Conservation (phyloP, 2,888 invertebrate genomes). For the Melolontha melolontha region DNA sequence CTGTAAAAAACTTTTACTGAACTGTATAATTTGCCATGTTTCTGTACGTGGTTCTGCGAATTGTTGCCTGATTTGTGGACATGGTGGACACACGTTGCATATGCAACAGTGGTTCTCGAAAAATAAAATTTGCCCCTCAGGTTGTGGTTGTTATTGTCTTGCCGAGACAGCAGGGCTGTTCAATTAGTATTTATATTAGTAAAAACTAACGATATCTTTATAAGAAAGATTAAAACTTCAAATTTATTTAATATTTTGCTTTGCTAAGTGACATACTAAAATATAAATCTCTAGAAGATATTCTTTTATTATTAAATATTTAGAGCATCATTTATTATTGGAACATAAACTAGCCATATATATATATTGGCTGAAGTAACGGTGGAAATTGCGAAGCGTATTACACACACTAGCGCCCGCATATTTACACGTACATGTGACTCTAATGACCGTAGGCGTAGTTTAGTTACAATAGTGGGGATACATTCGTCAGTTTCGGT, state of each 20-base stretch:
- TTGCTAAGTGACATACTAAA: too few relatives aligned
- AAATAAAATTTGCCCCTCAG: constrained; percentile 86
- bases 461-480: too few relatives aligned
- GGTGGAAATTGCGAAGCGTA: too few relatives aligned
- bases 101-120: constrained; percentile 85
- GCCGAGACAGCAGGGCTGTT: constrained; percentile 74
- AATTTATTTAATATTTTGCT: not conserved
- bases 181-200: constrained; percentile 69
- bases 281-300: too few relatives aligned
- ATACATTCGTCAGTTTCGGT: too few relatives aligned
- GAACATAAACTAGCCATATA: too few relatives aligned
- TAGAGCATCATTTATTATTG: too few relatives aligned
- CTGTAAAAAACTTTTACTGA: constrained; percentile 81
- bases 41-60: constrained; percentile 87
- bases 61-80: constrained; percentile 91
- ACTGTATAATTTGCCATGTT: constrained; percentile 87
- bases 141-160: constrained; percentile 92
- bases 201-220: constrained; percentile 74
- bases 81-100: constrained; percentile 91
- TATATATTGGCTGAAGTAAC: too few relatives aligned
- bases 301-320: too few relatives aligned
- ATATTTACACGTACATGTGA: too few relatives aligned
- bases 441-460: too few relatives aligned
- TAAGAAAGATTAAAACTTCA: constrained; percentile 39
- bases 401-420: too few relatives aligned